phyloP scores from a whole-genome alignment of 1,140 invertebrate genomes.

The Sycobia sp. region DNA sequence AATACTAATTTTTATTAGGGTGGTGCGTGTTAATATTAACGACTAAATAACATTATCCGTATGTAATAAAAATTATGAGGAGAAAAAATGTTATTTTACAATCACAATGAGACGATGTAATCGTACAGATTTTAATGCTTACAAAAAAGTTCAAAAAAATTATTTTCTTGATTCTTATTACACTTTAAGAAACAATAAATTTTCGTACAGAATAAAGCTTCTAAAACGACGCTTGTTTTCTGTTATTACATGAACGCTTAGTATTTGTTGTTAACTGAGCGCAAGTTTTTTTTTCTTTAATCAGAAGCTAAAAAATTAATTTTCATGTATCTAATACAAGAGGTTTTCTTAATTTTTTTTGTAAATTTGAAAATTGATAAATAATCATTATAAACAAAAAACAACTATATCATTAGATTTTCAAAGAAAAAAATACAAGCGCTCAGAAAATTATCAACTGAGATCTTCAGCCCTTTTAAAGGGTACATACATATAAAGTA shows the following conservation, averaged over 20 bases:
- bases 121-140: no score
- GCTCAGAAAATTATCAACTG: slow-evolving; percentile 30
- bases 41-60: slow-evolving; percentile 20
- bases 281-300: slow-evolving; percentile 17
- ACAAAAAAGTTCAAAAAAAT: no score
- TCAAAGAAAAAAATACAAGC: slow-evolving; percentile 27
- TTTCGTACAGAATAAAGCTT: slow-evolving; percentile 33
- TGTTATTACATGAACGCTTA: slow-evolving; percentile 28
- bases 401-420: no score
- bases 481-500: slow-evolving; percentile 36
- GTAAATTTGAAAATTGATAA: no score
- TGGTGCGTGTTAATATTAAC: slow-evolving; percentile 7
- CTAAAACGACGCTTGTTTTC: slow-evolving; percentile 35
- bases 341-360: no score
- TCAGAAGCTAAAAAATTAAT: slow-evolving; percentile 1
- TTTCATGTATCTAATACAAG: no score
- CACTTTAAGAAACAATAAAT: no score
- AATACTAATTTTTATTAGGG: slow-evolving; percentile 23
- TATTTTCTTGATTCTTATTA: no score
- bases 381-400: no score
- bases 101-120: no score
- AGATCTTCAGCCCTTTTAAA: slow-evolving; percentile 37
- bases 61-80: slow-evolving; percentile 11
- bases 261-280: slow-evolving; percentile 20
- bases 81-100: slow-evolving; percentile 7